Evolutionary conservation across 2,888 invertebrate species (phyloP), one percentile per base, ranked within the genome.

Genomic region (Lasioglossum villosulum): DNA sequence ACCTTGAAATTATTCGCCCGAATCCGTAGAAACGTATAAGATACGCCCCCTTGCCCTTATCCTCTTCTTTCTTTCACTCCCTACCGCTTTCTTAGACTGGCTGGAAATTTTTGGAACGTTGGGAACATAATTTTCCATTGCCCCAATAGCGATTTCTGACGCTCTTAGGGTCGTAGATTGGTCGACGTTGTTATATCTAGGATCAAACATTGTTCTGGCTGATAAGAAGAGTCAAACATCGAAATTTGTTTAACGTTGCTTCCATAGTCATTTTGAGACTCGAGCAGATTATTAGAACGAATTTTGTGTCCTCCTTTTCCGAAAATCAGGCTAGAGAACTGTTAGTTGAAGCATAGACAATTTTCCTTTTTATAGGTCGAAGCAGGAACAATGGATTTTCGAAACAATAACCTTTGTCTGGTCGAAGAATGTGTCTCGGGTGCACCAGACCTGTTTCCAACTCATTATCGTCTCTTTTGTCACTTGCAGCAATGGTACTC

Each of bases 1-100:
- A 78, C 56, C 72, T 27, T 73, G 71, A 78, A 84, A 84, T 84
- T 78, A 78, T 83, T 84, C 78, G 72, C 16, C 14, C 75, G 72
- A 68, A 52, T n/a, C 10, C 23, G 23, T 52, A n/a, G n/a, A 52
- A 52, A 52, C n/a, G 23, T n/a, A 52, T n/a, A n/a, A 52, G 10
- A n/a, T 52, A n/a, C n/a, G 52, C 10, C n/a, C 8, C 52, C 6
- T 52, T n/a, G 52, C 23, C 52, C 10, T n/a, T 52, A 23, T 52
- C 23, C 23, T 52, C 23, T 52, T 23, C 23, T 52, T 10, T 45
- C 66, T 8, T 3, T 52, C n/a, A 8, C 5, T 45, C 4, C 5
- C 10, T 23, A 71, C 30, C 48, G 39, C 56, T 73, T 76, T 59
- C 52, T 52, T 10, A 52, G 10, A 52, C 23, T 10, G 23, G 10